Evolutionary conservation across 1,140 invertebrate species (phyloP).

Genomic region (Drosophila littoralis): DNA sequence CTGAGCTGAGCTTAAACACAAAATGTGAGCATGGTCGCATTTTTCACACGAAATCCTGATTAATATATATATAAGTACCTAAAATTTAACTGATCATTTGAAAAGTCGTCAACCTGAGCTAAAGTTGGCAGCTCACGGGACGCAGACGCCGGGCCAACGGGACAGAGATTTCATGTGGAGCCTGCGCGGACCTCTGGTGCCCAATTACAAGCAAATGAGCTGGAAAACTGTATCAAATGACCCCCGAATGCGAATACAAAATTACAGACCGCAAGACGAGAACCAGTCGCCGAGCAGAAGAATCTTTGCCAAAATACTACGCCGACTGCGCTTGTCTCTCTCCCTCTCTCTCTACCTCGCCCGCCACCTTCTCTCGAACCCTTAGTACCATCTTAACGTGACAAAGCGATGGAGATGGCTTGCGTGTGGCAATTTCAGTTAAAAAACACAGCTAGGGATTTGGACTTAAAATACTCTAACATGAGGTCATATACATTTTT

Average conservation of each 20-base stretch:
- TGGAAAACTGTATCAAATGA: constrained; percentile 84
- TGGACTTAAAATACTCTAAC: constrained; percentile 39
- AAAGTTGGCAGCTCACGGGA: constrained; percentile 33
- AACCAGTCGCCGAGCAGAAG: constrained; percentile 40
- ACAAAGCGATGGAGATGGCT: constrained; percentile 75
- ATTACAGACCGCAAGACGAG: constrained; percentile 60
- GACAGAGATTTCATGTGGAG: constrained; percentile 57
- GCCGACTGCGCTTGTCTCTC: constrained; percentile 28
- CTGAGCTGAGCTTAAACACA: constrained; percentile 62
- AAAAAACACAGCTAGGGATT: constrained; percentile 38
- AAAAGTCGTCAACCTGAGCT: constrained; percentile 80
- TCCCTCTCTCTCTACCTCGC: background rate
- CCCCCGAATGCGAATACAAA: constrained; percentile 77
- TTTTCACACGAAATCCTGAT: constrained; percentile 82
- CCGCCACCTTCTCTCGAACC: background rate
- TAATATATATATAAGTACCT: constrained; percentile 78
- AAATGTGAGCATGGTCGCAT: constrained; percentile 52
- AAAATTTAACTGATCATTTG: constrained; percentile 78
- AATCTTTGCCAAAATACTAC: constrained; percentile 54
- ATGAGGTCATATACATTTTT: background rate
- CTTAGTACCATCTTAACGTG: constrained; percentile 61
- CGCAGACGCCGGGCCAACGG: constrained; percentile 6
- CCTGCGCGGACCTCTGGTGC: constrained; percentile 63
- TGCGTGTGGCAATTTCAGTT: constrained; percentile 83
- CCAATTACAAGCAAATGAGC: constrained; percentile 83